Conservation (phyloP, 2,113 vertebrate species). For the Scophthalmus maximus region DNA sequence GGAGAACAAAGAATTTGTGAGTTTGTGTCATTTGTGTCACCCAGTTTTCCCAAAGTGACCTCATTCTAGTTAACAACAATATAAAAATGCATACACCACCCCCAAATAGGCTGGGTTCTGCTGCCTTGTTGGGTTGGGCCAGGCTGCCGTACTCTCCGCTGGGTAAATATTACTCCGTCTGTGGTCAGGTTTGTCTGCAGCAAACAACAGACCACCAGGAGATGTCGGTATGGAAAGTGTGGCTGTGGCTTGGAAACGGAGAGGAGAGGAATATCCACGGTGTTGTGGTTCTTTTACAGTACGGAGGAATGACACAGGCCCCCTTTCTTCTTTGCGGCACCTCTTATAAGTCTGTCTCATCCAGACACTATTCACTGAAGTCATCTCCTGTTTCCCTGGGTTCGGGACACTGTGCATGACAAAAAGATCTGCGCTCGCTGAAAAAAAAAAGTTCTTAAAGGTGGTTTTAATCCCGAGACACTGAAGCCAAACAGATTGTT, state of each 20-base stretch:
- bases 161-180: slow-evolving; percentile 64
- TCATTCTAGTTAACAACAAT: slow-evolving; percentile 54
- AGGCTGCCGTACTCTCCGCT: slow-evolving; percentile 21
- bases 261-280: slow-evolving; percentile 28
- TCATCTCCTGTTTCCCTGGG: slow-evolving; percentile 36
- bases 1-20: slow-evolving; percentile 40
- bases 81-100: slow-evolving; percentile 44
- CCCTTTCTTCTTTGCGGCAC: background rate
- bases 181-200: slow-evolving; percentile 57
- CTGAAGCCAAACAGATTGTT: slow-evolving; percentile 54
- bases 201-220: slow-evolving; percentile 66
- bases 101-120: slow-evolving; percentile 18
- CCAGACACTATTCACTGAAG: slow-evolving; percentile 26
- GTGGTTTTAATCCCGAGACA: slow-evolving; percentile 26
- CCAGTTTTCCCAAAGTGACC: slow-evolving; percentile 45
- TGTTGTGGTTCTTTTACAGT: slow-evolving; percentile 58
- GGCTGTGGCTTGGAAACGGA: slow-evolving; percentile 30
- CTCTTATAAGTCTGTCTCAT: background rate
- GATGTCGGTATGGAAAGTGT: slow-evolving; percentile 62
- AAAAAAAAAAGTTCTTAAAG: background rate
- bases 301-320: slow-evolving; percentile 8
- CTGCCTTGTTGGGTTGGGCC: slow-evolving; percentile 21
- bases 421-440: slow-evolving; percentile 7
- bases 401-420: background rate
- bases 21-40: slow-evolving; percentile 53